Conservation (phyloP, 2,113 vertebrate genomes). For the Rhinogobius similis region DNA sequence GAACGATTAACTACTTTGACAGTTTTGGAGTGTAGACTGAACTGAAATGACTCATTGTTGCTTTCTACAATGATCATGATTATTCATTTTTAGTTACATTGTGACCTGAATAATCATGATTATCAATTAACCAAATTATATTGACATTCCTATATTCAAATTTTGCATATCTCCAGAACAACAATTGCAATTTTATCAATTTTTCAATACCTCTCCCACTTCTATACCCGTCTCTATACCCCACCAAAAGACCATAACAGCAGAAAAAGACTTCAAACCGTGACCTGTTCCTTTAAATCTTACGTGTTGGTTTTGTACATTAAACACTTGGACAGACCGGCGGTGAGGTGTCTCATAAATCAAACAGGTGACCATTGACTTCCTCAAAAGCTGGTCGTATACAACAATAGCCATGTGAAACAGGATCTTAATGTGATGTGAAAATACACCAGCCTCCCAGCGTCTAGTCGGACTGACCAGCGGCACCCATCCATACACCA, state of each 20-base stretch:
- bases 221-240: too few relatives aligned
- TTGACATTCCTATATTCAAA: too few relatives aligned
- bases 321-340: slow-evolving; percentile 6
- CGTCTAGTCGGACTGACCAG: slow-evolving; percentile 48
- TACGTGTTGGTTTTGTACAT: background rate
- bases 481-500: slow-evolving; percentile 55
- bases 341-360: slow-evolving; percentile 36
- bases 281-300: background rate
- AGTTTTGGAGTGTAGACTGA: too few relatives aligned
- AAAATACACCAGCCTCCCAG: slow-evolving; percentile 20
- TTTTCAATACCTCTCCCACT: too few relatives aligned
- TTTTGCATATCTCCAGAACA: too few relatives aligned
- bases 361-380: slow-evolving; percentile 26
- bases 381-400: slow-evolving; percentile 28
- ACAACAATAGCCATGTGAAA: slow-evolving; percentile 25
- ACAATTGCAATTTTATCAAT: too few relatives aligned
- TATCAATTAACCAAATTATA: too few relatives aligned
- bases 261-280: background rate
- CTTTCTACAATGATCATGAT: too few relatives aligned
- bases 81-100: too few relatives aligned
- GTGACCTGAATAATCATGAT: too few relatives aligned
- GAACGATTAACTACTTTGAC: too few relatives aligned
- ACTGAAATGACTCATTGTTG: too few relatives aligned
- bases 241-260: background rate
- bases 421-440: slow-evolving; percentile 47